Percentiles rank a stretch among this genome's conserved stretches.
Conservation (phyloP, 2,888 invertebrate species). For the Melinopterus prodromus region DNA sequence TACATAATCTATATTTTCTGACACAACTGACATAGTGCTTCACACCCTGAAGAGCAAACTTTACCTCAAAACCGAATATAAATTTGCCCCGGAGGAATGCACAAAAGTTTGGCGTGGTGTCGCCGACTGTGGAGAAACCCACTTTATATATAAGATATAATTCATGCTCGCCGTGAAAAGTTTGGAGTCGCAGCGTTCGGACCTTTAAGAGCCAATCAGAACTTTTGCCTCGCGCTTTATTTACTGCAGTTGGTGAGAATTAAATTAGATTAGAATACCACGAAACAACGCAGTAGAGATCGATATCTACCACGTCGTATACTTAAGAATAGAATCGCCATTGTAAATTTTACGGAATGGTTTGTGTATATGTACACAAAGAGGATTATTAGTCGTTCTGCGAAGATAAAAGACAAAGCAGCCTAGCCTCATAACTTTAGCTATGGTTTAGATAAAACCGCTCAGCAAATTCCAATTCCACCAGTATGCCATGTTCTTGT, state of each 20-base stretch:
- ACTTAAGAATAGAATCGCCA: background rate
- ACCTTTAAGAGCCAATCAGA: background rate
- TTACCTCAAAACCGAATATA: background rate
- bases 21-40: too few species aligned
- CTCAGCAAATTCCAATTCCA: too few species aligned
- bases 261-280: background rate
- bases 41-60: background rate
- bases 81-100: background rate
- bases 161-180: background rate
- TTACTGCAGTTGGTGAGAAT: background rate
- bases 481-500: too few species aligned
- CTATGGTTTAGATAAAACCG: too few species aligned
- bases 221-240: background rate
- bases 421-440: too few species aligned
- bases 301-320: background rate
- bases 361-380: too few species aligned
- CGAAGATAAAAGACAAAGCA: too few species aligned
- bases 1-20: too few species aligned
- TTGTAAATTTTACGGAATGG: too few species aligned
- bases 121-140: background rate
- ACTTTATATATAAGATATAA: background rate
- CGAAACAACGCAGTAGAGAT: background rate
- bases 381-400: too few species aligned
- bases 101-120: background rate
- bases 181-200: background rate